phyloP scores from a whole-genome alignment of 1,140 invertebrate species.

The Cherax destructor region DNA sequence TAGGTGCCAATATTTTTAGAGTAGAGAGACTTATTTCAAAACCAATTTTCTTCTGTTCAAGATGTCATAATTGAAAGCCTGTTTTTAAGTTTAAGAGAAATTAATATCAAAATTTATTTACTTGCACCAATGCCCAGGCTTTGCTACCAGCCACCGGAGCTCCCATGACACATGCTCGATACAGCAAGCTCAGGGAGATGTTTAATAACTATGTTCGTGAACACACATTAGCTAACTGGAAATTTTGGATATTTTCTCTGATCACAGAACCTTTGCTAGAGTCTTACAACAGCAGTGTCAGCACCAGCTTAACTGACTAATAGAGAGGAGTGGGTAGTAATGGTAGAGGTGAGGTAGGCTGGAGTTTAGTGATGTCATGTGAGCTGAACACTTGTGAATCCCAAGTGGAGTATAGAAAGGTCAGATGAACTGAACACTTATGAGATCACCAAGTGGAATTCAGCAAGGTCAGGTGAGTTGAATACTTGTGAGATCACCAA shows the following conservation, averaged over 20 bases:
- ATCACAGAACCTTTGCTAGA: slow-evolving; percentile 90
- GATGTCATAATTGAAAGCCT: no score
- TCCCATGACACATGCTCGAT: slow-evolving; percentile 87
- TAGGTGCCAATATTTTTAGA: no score
- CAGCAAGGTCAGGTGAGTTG: no score
- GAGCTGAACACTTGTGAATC: no score
- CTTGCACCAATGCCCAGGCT: slow-evolving; percentile 89
- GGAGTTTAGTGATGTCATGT: no score
- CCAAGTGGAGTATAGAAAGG: no score
- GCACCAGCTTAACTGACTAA: slow-evolving; percentile 80
- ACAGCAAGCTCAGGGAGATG: slow-evolving; percentile 95
- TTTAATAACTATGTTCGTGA: slow-evolving; percentile 93
- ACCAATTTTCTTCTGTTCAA: neutral
- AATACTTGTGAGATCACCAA: no score
- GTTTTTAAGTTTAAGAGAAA: neutral
- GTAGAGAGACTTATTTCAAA: no score
- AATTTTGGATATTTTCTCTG: slow-evolving; percentile 98
- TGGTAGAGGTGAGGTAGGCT: no score
- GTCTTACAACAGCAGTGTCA: slow-evolving; percentile 93
- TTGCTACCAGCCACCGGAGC: slow-evolving; percentile 96
- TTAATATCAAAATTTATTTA: neutral
- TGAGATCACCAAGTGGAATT: no score
- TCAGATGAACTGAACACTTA: no score
- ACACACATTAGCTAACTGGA: slow-evolving; percentile 94
- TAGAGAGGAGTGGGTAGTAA: no score